Evolutionary conservation across 2,797 vertebrate species (phyloP), one percentile per base, ranked within the genome.

Genomic region (Tapirus indicus): DNA sequence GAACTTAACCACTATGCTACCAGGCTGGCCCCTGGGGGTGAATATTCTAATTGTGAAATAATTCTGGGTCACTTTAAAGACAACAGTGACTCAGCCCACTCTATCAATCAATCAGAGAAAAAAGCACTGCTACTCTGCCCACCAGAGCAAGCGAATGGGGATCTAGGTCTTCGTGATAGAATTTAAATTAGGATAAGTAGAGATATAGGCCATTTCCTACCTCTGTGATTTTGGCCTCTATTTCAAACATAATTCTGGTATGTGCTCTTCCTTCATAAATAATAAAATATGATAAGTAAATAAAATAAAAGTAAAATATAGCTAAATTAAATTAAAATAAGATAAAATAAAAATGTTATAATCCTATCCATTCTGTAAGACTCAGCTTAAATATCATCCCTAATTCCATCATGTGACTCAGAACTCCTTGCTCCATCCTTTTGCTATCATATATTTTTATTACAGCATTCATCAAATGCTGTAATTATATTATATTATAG

Each of bases 311-410:
- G 62, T 44, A 64, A 32, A 83, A 80, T 44, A 56, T 7, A 21
- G n/a, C 64, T 16, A 85, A 44, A 62, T 47, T 35, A 88, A 32
- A 78, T 56, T 77, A 93, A 80, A 66, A 47, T 41, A 32, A 27
- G 21, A 79, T 44, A 49, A 91, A 95, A 84, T 62, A 93, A 86
- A 52, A 88, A 83, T 35, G 52, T 54, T 27, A 69, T 75, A 89
- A 38, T 71, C 18, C 52, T 84, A 10, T 6, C 7, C 10, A 58
- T 20, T 74, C 49, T 84, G 88, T 79, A 79, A 58, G 52, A 72
- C 7, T 27, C n/a, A 71, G 25, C 6, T 72, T 74, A 80, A 78
- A 74, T 56, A 52, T 80, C 27, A 80, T n/a, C 60, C 32, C 17
- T 60, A 68, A 66, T 4, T 68, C 38, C 17, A 16, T 47, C 66